Evolutionary conservation across 2,888 invertebrate species (phyloP), one percentile per base, ranked within the genome.

Genomic region (Ecliptopera silaceata): DNA sequence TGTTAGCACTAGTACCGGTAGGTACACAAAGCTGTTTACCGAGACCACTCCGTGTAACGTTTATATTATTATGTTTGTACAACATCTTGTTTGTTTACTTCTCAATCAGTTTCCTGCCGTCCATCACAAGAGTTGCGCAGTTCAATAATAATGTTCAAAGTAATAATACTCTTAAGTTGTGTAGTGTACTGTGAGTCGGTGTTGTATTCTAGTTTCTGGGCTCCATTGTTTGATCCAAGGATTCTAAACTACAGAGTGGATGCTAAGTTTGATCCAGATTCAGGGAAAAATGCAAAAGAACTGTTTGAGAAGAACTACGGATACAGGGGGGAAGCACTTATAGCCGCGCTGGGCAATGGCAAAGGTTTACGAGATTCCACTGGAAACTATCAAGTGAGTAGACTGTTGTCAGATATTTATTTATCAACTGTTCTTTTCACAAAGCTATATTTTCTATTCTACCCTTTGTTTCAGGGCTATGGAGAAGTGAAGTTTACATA

Each of bases 201-300:
- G 10, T 64, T 83, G 2, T 82, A 79, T 64, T 90, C 89, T 0
- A 86, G 85, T 73, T 91, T 91, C 70, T 91, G 85, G 84, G 86
- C 84, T 45, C 88, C 90, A 6, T 61, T 90, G 29, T 82, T 76
- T 32, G 78, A 88, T 59, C 79, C 81, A 0, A 73, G 75, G 15
- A 78, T 86, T 44, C 65, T 90, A 4, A 82, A 83, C 57, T 90
- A 88, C 51, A 69, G 79, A 4, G 84, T 90, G 4, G 87, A 87
- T 26, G 69, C 73, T 0, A 65, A 70, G 1, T 87, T 89, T 59
- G 70, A 82, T 11, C 82, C 84, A 0, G 71, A 76, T 0, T 71
- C 69, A 0, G 89, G 81, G 0, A 74, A 61, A 47, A 70, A 56
- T 1, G 69, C 72, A 1, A 69, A 79, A n/a, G 69, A 72, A 4